phyloP scores from a whole-genome alignment of 2,888 invertebrate species.

The Heliconius hortense region DNA sequence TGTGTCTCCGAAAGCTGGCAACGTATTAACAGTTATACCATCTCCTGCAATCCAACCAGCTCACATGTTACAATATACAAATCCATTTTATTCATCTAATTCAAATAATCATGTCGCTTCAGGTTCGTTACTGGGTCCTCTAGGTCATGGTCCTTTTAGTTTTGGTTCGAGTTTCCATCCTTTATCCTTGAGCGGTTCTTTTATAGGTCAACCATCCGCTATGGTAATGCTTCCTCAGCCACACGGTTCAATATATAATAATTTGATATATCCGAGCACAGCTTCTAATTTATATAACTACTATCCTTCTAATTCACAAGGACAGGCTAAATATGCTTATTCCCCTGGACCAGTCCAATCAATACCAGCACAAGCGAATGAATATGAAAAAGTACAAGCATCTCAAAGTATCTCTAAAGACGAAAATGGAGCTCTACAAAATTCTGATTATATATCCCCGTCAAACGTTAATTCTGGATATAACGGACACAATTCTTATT shows the following conservation, averaged over 20 bases:
- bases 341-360: slow-evolving; percentile 52
- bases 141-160: slow-evolving; percentile 59
- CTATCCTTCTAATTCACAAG: slow-evolving; percentile 61
- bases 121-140: slow-evolving; percentile 47
- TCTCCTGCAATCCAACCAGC: slow-evolving; percentile 54
- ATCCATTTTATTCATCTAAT: slow-evolving; percentile 48
- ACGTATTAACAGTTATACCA: slow-evolving; percentile 63
- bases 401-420: slow-evolving; percentile 64
- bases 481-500: slow-evolving; percentile 56
- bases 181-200: slow-evolving; percentile 56
- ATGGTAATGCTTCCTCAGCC: slow-evolving; percentile 69
- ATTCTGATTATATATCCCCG: slow-evolving; percentile 60
- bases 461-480: slow-evolving; percentile 62
- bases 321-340: slow-evolving; percentile 60
- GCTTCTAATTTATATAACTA: slow-evolving; percentile 69
- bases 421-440: slow-evolving; percentile 64
- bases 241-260: slow-evolving; percentile 64
- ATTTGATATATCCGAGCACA: slow-evolving; percentile 62
- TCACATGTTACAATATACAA: slow-evolving; percentile 54
- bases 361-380: slow-evolving; percentile 53
- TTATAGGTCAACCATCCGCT: slow-evolving; percentile 63
- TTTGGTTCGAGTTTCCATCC: slow-evolving; percentile 59
- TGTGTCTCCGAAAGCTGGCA: slow-evolving; percentile 65
- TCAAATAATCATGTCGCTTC: slow-evolving; percentile 53
- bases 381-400: slow-evolving; percentile 64